phyloP scores from a whole-genome alignment of 1,140 invertebrate genomes.

The Drosophila lini region DNA sequence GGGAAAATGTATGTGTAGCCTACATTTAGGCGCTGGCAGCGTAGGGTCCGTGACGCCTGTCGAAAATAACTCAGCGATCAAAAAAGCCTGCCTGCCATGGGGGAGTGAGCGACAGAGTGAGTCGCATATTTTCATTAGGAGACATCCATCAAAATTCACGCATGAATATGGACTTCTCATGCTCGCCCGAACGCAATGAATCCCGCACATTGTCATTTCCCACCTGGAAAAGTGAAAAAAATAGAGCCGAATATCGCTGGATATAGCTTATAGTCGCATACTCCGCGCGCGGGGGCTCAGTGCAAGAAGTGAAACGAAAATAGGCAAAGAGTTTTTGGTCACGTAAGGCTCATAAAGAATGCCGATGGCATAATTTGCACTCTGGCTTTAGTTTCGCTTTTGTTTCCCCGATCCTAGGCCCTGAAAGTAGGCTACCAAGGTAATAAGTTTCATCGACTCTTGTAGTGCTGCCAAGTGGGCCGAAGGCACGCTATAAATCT shows the following conservation, averaged over 20 bases:
- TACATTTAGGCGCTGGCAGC: constrained; percentile 56
- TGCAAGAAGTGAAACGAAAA: constrained; percentile 20
- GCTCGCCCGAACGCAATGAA: constrained; percentile 46
- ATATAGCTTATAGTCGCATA: constrained; percentile 26
- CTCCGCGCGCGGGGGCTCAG: neutral
- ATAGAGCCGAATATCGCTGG: constrained; percentile 38
- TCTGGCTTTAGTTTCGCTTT: constrained; percentile 33
- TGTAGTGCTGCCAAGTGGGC: constrained; percentile 52
- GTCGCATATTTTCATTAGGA: constrained; percentile 71
- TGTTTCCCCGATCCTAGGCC: constrained; percentile 42
- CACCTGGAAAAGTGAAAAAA: constrained; percentile 23
- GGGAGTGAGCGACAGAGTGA: constrained; percentile 1
- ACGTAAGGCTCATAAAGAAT: constrained; percentile 75
- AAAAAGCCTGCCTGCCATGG: constrained; percentile 33
- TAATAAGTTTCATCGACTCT: constrained; percentile 60
- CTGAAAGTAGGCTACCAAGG: constrained; percentile 62
- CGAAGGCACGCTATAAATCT: constrained; percentile 61
- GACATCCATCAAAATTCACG: constrained; percentile 78
- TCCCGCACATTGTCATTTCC: constrained; percentile 62
- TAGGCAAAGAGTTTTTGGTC: constrained; percentile 76
- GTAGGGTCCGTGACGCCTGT: constrained; percentile 31
- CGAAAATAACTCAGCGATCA: constrained; percentile 59
- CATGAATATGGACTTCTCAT: constrained; percentile 57
- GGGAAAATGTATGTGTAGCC: constrained; percentile 58
- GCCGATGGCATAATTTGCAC: constrained; percentile 73